Base-by-base conservation (phyloP, 2,113 vertebrate genomes). In the Chionis minor region DNA sequence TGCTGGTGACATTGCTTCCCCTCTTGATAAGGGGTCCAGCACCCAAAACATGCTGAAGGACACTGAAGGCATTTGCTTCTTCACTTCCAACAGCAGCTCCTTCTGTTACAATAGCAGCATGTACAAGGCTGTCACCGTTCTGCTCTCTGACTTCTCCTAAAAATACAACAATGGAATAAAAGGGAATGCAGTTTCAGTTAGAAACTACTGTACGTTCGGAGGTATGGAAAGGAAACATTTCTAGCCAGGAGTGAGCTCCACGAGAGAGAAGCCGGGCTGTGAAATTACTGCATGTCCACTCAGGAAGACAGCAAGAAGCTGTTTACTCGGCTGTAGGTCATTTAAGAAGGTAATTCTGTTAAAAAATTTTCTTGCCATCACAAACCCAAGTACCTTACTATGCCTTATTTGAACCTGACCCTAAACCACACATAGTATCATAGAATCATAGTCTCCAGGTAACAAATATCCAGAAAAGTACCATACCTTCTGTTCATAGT, bases 31-130 rank as follows among this genome's bases (percentile, higher is more conserved):
- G 98, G 19, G 98, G 99, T 12, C 99, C 99, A 16, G 98, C 98
- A 77, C 99, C 99, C 8, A 99, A 97, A 67, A 99, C 71, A 20
- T 99, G 98, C 98, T 99, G 99, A 92, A 99, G 99, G 58, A 99
- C 98, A 35, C 98, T 98, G 93, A 99, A 99, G 0, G 99, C 99
- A 51, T 98, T 97, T n/a, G 99, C 99, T 56, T 99, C 99, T 12
- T 94, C 26, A 45, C 97, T 98, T 67, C 98, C 98, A 8, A n/a
- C 13, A 3, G 96, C 87, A 17, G 98, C 98, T 40, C 99, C 98
- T 97, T 99, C 98, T 52, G 98, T 97, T 70, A 99, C 99, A 87
- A 99, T 14, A 3, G 98, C 98, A 4, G 99, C 98, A 42, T 99
- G 99, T 44, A 99, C 99, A 70, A 99, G 97, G 22, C 97, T 98